These are phyloP conservation scores for Manis pentadactyla DNA, from an alignment of 2,797 vertebrate species.

Conservation along the genomic window DNA sequence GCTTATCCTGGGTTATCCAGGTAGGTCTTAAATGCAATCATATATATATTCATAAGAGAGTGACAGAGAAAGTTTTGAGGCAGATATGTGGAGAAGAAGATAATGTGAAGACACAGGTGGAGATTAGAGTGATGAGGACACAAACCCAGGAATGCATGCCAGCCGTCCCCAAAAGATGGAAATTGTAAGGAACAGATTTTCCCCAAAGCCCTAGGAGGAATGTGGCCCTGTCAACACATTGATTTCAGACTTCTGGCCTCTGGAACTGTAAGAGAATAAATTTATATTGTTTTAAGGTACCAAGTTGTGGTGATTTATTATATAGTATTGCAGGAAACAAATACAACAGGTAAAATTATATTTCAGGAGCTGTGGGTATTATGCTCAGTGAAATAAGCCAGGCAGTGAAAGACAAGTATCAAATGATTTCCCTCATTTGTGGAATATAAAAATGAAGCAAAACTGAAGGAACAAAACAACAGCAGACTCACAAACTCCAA, in stretches of 20 bases:
- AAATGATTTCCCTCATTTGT: no score
- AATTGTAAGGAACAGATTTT: not conserved
- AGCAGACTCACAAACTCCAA: no score
- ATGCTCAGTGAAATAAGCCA: no score
- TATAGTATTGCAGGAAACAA: not conserved
- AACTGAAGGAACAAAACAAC: no score
- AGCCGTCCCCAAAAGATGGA: not conserved
- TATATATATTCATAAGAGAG: not conserved
- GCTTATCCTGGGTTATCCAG: not conserved
- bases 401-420: no score
- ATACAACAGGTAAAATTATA: not conserved
- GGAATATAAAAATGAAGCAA: no score
- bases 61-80: not conserved
- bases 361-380: not conserved
- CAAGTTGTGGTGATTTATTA: not conserved
- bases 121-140: not conserved
- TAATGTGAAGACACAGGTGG: not conserved
- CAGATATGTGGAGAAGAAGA: not conserved
- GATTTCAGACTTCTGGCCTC: constrained; percentile 5
- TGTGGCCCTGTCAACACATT: not conserved
- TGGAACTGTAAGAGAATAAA: not conserved
- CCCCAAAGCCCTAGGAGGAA: not conserved
- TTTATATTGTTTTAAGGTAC: not conserved
- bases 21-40: not conserved
- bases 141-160: not conserved